Conservation (phyloP, 2,113 vertebrate species). For the Xiphophorus couchianus region DNA sequence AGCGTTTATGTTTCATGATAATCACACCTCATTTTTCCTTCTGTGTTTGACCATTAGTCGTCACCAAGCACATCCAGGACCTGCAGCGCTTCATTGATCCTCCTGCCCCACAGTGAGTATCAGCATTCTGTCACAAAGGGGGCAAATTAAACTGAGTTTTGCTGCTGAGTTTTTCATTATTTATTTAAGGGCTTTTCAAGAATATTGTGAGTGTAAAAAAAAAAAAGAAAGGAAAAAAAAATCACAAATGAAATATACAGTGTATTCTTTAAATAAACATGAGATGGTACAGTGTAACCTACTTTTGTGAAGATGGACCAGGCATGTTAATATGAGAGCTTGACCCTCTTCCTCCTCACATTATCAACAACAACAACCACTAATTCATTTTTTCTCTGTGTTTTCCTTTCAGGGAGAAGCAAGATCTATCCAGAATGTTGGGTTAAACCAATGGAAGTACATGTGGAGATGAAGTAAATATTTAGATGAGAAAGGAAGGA, state of each 20-base stretch:
- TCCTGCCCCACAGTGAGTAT: constrained; percentile 53
- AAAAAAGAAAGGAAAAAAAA: neutral
- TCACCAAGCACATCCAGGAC: constrained; percentile 63
- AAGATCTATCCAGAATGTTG: constrained; percentile 55
- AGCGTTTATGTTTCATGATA: neutral
- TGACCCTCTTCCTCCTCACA: neutral
- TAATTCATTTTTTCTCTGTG: neutral
- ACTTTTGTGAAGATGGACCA: neutral
- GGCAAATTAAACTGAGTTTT: neutral
- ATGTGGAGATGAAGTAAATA: neutral
- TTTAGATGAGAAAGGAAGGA: neutral
- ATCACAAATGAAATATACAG: neutral
- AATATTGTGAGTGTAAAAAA: neutral
- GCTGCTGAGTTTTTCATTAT: neutral
- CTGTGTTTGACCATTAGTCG: constrained; percentile 39
- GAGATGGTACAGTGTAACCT: neutral
- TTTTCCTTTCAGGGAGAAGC: constrained; percentile 55
- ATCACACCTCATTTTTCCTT: neutral
- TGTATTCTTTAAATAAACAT: neutral
- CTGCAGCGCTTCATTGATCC: constrained; percentile 66
- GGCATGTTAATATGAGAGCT: neutral
- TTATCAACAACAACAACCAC: neutral
- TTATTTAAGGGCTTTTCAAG: neutral
- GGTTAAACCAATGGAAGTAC: constrained; percentile 39
- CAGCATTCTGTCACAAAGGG: neutral